phyloP scores from a whole-genome alignment of 2,113 vertebrate species.

The Apistogramma diplotaenia region DNA sequence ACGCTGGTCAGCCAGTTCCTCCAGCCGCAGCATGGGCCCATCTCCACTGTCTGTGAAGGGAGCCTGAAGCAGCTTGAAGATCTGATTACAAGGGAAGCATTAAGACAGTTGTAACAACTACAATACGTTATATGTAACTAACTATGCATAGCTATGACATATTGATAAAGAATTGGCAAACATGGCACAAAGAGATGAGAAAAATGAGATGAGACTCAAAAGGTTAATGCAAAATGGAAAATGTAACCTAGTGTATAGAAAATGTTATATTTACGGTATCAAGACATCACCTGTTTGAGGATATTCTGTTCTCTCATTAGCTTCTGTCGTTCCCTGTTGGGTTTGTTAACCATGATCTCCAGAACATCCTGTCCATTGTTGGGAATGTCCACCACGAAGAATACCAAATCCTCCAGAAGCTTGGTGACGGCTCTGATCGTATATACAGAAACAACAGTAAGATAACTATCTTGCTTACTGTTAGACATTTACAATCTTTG shows the following conservation, averaged over 20 bases:
- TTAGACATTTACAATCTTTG: background rate
- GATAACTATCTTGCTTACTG: background rate
- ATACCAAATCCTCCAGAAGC: constrained; percentile 93
- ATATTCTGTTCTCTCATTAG: constrained; percentile 99
- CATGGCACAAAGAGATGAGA: background rate
- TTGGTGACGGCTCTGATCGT: constrained; percentile 91
- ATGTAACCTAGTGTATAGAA: background rate
- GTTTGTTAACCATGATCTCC: constrained; percentile 96
- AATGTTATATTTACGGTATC: background rate
- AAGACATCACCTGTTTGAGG: constrained; percentile 87
- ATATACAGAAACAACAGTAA: background rate
- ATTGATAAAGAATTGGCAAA: background rate
- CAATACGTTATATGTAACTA: background rate
- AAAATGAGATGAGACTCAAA: background rate
- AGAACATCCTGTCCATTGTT: constrained; percentile 96
- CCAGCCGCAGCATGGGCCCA: constrained; percentile 92
- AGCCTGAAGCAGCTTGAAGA: constrained; percentile 96
- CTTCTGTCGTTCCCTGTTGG: constrained; percentile 96
- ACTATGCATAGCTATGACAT: background rate
- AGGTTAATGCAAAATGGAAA: background rate
- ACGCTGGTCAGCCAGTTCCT: constrained; percentile 95
- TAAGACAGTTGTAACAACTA: background rate
- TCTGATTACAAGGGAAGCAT: constrained; percentile 71
- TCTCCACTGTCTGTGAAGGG: constrained; percentile 95
- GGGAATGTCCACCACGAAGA: constrained; percentile 97